Evolutionary conservation across 2,113 vertebrate genomes (phyloP).

Genomic region (Leucosticte australis): DNA sequence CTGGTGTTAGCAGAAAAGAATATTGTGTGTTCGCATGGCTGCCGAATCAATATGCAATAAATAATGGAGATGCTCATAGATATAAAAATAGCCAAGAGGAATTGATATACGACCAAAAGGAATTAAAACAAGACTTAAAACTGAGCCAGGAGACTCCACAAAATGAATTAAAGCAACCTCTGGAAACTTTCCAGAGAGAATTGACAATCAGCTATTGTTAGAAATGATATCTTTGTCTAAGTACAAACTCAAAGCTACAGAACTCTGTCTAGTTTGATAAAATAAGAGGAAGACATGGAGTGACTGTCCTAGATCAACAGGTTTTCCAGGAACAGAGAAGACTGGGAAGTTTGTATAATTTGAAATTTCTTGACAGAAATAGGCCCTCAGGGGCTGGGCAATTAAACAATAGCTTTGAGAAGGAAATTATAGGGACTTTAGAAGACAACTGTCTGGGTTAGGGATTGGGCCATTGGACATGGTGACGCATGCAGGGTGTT

Average conservation of each 20-base stretch:
- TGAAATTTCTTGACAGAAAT: neutral
- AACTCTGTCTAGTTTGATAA: neutral
- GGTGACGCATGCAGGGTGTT: neutral
- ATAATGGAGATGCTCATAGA: slow-evolving; percentile 39
- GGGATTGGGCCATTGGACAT: neutral
- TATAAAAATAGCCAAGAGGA: slow-evolving; percentile 36
- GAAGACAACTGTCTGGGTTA: neutral
- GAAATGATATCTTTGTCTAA: neutral
- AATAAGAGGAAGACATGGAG: neutral
- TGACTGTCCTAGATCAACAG: neutral
- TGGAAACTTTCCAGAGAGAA: slow-evolving; percentile 24
- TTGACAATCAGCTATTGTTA: neutral
- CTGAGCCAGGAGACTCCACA: slow-evolving; percentile 16
- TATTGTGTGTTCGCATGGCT: neutral
- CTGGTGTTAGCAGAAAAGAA: neutral
- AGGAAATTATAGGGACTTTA: neutral
- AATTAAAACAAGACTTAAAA: slow-evolving; percentile 42
- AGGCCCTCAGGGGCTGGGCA: neutral
- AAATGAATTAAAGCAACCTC: slow-evolving; percentile 34
- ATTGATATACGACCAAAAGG: slow-evolving; percentile 21
- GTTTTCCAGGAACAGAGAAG: neutral
- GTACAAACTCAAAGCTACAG: neutral
- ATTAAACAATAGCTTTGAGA: neutral
- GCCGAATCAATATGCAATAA: slow-evolving; percentile 44
- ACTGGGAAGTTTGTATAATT: neutral